These are phyloP conservation scores for Fragum whitleyi DNA, from an alignment of 2,888 invertebrate genomes.

Conservation along the genomic window DNA sequence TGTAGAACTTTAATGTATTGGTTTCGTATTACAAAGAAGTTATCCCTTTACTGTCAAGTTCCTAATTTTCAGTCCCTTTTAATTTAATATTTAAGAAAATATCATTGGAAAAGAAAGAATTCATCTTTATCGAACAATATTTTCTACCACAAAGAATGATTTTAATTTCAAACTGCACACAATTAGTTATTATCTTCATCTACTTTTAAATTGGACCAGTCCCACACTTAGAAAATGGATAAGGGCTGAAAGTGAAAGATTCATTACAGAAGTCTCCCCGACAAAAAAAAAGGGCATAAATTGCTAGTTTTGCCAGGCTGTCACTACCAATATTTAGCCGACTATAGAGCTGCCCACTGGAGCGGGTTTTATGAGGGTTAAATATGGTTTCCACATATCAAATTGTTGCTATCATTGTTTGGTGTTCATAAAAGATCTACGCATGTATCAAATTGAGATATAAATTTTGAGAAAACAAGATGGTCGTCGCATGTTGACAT, in stretches of 20 bases:
- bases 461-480: constrained; percentile 9
- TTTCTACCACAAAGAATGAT: no score
- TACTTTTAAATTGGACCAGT: no score
- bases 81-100: no score
- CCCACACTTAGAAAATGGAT: no score
- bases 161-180: no score
- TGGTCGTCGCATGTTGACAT: not conserved
- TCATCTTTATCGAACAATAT: no score
- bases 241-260: not conserved
- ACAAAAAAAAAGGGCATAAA: constrained; percentile 8
- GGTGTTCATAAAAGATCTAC: constrained; percentile 23
- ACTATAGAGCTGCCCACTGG: constrained; percentile 3
- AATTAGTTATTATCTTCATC: no score
- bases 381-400: constrained; percentile 24
- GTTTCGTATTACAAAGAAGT: not conserved
- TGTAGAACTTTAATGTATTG: not conserved
- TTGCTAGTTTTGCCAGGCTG: constrained; percentile 14
- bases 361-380: constrained; percentile 18
- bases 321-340: constrained; percentile 18
- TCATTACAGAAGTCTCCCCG: not conserved
- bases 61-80: no score
- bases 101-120: no score
- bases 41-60: no score
- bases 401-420: constrained; percentile 23
- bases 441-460: constrained; percentile 29